These are phyloP conservation scores for Acleris literana DNA, from an alignment of 2,888 invertebrate genomes.

Conservation along the genomic window DNA sequence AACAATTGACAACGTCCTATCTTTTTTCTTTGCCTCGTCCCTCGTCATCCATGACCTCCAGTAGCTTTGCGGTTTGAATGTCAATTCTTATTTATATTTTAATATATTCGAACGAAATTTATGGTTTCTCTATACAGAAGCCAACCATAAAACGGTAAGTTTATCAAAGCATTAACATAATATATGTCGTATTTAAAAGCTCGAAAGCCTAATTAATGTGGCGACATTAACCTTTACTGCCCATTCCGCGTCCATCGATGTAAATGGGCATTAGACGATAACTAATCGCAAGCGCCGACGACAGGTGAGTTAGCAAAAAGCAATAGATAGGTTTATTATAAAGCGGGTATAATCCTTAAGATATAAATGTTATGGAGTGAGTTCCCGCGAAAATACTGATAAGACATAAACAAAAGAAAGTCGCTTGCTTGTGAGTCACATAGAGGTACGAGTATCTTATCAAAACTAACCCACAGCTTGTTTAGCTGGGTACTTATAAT, in stretches of 20 bases:
- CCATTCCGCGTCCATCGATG: constrained; percentile 19
- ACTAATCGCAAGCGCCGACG: not conserved
- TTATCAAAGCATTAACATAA: constrained; percentile 34
- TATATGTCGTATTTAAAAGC: constrained; percentile 22
- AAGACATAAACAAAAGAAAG: no score
- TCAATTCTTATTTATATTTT: no score
- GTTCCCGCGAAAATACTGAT: no score
- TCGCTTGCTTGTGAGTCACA: no score
- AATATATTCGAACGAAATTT: not conserved
- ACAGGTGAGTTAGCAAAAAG: constrained; percentile 8
- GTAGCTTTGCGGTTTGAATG: no score
- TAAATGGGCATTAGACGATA: constrained; percentile 26
- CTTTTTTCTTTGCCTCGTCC: no score
- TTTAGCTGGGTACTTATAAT: no score
- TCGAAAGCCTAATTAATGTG: constrained; percentile 33
- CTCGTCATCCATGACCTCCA: no score
- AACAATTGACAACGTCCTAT: no score
- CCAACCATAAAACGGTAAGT: constrained; percentile 7
- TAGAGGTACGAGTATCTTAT: no score
- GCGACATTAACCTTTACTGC: constrained; percentile 21
- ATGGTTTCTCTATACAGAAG: constrained; percentile 13
- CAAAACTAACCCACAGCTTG: no score
- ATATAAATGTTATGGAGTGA: not conserved
- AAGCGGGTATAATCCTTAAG: no score
- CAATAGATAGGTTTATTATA: not conserved